Base-by-base conservation (phyloP, 2,113 vertebrate genomes). In the Eurystomus gularis region DNA sequence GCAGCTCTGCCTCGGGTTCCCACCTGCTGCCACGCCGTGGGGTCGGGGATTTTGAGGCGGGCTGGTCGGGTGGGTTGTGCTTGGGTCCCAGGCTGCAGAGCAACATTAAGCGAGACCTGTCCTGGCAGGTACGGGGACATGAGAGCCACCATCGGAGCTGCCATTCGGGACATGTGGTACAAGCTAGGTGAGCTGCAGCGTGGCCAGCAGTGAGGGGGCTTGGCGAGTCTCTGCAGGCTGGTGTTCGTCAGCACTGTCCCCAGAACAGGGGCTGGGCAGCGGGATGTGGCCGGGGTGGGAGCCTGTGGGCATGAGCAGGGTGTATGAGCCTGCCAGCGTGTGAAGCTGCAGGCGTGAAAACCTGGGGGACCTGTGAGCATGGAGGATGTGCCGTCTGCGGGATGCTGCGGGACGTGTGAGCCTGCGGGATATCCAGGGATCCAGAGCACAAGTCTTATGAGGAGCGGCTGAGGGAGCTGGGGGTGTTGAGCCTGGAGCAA, bases 151-250 rank as follows among this genome's bases (percentile, higher is more conserved):
- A 95, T 97, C 0, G 97, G 96, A 64, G 71, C 94, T 0, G 84
- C 96, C 79, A 96, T 97, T 78, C 89, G 96, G 76, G 97, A 97
- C 76, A 97, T 97, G 97, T 97, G 97, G 97, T 96, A 97, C 96
- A 95, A 75, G 54, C 96, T 97, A 8, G 97, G 97, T 97, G 90
- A 97, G 97, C 17, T 1, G 0, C 7, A 0, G 25, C 0, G 15
- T 1, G 29, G 20, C 5, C 35, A 10, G 31, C 58, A 7, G 7
- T 4, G 31, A 26, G 13, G 61, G 61, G 33, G 28, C 33, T 37
- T 52, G 35, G 37, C 1, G 2, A 33, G 40, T 17, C 17, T 51
- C 49, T 7, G 10, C 13, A 15, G 39, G 19, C 65, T 62, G 65
- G 6, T 1, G 5, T 21, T 40, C 40, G 2, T 12, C 72, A 39